These are phyloP conservation scores for Ctenicera cuprea DNA, from an alignment of 2,888 invertebrate genomes.

Conservation along the genomic window DNA sequence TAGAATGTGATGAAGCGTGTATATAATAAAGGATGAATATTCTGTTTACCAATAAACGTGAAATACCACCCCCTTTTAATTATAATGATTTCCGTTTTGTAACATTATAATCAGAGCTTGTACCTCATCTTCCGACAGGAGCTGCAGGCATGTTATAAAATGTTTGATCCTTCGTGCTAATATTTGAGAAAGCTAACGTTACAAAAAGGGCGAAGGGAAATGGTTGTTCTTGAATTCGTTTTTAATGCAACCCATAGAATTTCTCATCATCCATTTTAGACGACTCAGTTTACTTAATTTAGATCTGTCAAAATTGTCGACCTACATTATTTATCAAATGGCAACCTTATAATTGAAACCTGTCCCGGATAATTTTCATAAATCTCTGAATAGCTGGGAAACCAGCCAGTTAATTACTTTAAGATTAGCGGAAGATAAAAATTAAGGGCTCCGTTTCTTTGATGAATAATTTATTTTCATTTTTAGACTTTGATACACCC, in stretches of 20 bases:
- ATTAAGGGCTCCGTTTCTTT: conserved; percentile 57
- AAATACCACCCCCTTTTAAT: conserved; percentile 46
- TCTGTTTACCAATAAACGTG: conserved; percentile 51
- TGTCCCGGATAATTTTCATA: conserved; percentile 61
- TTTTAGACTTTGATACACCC: conserved; percentile 17
- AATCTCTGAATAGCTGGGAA: conserved; percentile 60
- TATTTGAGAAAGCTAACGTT: conserved; percentile 66
- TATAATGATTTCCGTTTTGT: conserved; percentile 53
- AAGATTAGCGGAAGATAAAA: conserved; percentile 59
- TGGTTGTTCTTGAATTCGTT: conserved; percentile 52
- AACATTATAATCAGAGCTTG: conserved; percentile 52
- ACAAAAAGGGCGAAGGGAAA: conserved; percentile 59
- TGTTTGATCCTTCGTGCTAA: conserved; percentile 68
- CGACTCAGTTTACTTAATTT: conserved; percentile 52
- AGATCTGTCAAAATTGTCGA: conserved; percentile 58
- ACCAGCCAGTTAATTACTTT: conserved; percentile 60
- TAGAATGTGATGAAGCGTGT: background rate
- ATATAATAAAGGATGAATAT: conserved; percentile 18
- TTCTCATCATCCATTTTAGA: conserved; percentile 32
- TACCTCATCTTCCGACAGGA: conserved; percentile 53
- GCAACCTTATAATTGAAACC: conserved; percentile 62
- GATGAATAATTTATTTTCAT: conserved; percentile 60
- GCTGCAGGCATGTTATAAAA: conserved; percentile 64
- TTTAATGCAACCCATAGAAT: conserved; percentile 59
- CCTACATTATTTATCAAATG: conserved; percentile 63